Conservation (phyloP, 1,140 invertebrate genomes). For the Monochamus saltuarius region DNA sequence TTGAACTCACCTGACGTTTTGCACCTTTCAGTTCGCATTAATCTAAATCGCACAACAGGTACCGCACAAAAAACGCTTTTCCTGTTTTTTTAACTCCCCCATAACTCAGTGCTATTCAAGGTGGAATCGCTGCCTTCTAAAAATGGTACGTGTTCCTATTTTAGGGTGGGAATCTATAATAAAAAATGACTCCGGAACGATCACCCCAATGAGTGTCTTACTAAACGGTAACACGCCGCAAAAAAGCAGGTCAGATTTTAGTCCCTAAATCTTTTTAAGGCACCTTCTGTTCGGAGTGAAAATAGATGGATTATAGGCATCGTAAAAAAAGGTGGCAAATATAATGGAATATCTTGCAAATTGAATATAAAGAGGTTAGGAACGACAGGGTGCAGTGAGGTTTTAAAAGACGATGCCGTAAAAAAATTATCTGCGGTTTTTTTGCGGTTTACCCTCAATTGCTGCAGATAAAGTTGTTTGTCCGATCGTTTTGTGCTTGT, state of each 20-base stretch:
- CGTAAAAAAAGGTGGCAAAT: neutral
- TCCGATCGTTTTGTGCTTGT: no score
- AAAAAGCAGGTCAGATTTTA: slow-evolving; percentile 26
- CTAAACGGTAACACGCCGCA: slow-evolving; percentile 17
- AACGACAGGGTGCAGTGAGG: neutral
- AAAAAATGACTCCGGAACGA: slow-evolving; percentile 23
- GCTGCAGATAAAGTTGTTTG: no score
- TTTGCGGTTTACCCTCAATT: no score
- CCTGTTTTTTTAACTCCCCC: slow-evolving; percentile 6
- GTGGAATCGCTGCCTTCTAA: neutral
- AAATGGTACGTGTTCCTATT: slow-evolving; percentile 4
- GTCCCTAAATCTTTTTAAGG: neutral
- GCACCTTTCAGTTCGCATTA: neutral
- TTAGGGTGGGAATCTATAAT: neutral
- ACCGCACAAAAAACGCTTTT: slow-evolving; percentile 18
- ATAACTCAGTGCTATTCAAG: neutral
- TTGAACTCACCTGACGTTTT: slow-evolving; percentile 10
- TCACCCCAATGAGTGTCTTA: slow-evolving; percentile 22
- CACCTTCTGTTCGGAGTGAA: no score
- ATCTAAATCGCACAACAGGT: slow-evolving; percentile 11
- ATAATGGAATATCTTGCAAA: neutral
- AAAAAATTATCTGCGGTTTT: neutral
- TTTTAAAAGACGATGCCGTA: neutral
- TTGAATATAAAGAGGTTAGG: neutral
- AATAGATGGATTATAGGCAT: neutral